Conservation (phyloP, 35 echinoderm and acorn worm genomes). For the Stichopus chloronotus region DNA sequence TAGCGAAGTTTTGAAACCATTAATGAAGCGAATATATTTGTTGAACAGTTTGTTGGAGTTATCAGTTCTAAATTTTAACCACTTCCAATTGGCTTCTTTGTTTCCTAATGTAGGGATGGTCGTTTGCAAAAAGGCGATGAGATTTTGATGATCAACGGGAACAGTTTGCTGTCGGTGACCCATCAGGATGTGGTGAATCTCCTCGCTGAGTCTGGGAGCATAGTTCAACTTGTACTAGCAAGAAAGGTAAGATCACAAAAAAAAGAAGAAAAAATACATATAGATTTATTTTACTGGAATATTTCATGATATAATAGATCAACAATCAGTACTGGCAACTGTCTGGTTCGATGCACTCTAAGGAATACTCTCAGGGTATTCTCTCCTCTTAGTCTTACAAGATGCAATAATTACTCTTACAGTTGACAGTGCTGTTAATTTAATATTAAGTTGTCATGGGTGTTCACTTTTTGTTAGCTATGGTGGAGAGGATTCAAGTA, state of each 20-base stretch:
- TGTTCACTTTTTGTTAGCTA: too few species aligned
- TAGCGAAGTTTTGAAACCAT: too few species aligned
- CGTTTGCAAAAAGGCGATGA: conserved; percentile 97
- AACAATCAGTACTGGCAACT: too few species aligned
- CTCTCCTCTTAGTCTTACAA: too few species aligned
- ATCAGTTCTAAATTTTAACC: neutral
- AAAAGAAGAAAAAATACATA: neutral
- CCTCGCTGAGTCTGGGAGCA: conserved; percentile 74
- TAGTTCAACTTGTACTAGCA: conserved; percentile 94
- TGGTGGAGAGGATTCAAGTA: too few species aligned
- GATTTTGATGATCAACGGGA: conserved; percentile 94
- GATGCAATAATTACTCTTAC: too few species aligned
- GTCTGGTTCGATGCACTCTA: too few species aligned
- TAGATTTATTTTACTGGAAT: too few species aligned
- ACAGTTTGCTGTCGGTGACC: conserved; percentile 76
- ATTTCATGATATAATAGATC: too few species aligned
- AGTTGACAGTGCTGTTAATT: too few species aligned
- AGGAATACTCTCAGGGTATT: too few species aligned
- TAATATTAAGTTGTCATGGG: too few species aligned
- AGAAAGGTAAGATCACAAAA: conserved; percentile 73
- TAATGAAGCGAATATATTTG: neutral
- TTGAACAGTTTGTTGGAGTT: neutral
- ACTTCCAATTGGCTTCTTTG: conserved; percentile 8
- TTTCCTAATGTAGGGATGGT: conserved; percentile 81
- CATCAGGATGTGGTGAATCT: conserved; percentile 83